A percentile compares a stretch with the other conserved stretches of the same genome.
Evolutionary conservation across 2,797 vertebrate genomes (phyloP).

Genomic region (Sphenopsis melanotis): DNA sequence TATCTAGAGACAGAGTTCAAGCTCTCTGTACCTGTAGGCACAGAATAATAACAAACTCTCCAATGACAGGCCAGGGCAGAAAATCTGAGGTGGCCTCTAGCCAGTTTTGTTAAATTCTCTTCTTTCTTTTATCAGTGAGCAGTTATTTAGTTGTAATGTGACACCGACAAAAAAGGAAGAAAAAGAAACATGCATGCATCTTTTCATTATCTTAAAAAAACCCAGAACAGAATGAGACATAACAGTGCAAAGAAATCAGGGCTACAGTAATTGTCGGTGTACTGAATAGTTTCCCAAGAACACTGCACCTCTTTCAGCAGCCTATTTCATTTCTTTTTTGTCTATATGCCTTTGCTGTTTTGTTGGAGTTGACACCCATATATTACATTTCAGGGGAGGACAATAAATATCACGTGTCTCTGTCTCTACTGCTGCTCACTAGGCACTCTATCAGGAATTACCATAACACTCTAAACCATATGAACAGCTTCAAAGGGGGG

Average conservation of each 20-base stretch:
- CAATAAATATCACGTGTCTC: not conserved
- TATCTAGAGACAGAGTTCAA: not conserved
- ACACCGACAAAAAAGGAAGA: not conserved
- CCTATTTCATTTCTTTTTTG: not conserved
- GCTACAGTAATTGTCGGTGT: not conserved
- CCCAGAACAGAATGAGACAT: not conserved
- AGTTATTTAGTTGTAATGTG: not conserved
- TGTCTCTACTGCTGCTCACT: not conserved
- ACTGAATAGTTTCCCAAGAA: not conserved
- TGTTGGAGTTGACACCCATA: not conserved
- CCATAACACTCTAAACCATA: not conserved
- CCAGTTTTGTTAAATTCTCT: not conserved
- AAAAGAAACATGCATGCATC: not conserved
- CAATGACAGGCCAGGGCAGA: not conserved
- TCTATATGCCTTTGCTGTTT: not conserved
- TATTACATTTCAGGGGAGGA: constrained; percentile 11
- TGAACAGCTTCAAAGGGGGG: not conserved
- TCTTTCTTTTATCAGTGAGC: not conserved
- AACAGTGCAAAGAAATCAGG: not conserved
- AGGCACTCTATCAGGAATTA: not conserved
- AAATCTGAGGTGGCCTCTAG: not conserved
- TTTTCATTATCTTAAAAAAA: not conserved
- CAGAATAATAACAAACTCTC: not conserved
- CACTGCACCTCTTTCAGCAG: not conserved
- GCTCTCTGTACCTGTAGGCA: not conserved